Base-by-base conservation (phyloP, 2,888 invertebrate species). In the Pheosia tremula region DNA sequence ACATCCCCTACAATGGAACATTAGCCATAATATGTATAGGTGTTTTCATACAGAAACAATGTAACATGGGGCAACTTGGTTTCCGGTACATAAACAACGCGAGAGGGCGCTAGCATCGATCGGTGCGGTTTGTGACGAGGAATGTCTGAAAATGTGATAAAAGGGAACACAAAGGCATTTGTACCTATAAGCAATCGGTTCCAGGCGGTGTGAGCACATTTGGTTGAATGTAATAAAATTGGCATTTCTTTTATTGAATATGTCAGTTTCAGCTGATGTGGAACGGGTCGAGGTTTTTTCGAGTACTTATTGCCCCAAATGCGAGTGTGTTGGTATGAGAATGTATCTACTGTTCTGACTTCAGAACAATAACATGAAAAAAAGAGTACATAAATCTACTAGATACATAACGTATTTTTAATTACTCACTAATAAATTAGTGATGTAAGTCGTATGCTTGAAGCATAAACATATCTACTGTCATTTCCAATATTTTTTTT, bases 21-120 rank as follows among this genome's bases (percentile, higher is more conserved):
- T 59, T 65, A 62, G 57, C 59, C 66, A 68, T 69, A 69, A 68
- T 69, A 69, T 45, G 7, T 49, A 49, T 47, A 7, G 63, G 74
- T 73, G 63, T 52, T 43, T 56, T 3, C 0, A 7, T 56, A 56
- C 41, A 45, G 75, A 79, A 84, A 85, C 82, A 83, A 80, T 81
- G 80, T 74, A 78, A 66, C 67, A 64, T 75, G 75, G 77, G 78
- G 82, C 73, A 77, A 80, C 75, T 81, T 68, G 68, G 79, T 83
- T 85, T 86, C 86, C 86, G 84, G 80, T 81, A 81, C 79, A 82
- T 83, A 83, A 81, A 81, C 64, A 68, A 62, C 63, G 72, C 71
- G 59, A 77, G 80, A 77, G 83, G 81, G 80, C 73, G 83, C 74
- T 72, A 73, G 52, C 66, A 81, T 82, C 79, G 83, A 81, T 80